Conservation (phyloP, 2,113 vertebrate species). For the Bothrops jararaca region DNA sequence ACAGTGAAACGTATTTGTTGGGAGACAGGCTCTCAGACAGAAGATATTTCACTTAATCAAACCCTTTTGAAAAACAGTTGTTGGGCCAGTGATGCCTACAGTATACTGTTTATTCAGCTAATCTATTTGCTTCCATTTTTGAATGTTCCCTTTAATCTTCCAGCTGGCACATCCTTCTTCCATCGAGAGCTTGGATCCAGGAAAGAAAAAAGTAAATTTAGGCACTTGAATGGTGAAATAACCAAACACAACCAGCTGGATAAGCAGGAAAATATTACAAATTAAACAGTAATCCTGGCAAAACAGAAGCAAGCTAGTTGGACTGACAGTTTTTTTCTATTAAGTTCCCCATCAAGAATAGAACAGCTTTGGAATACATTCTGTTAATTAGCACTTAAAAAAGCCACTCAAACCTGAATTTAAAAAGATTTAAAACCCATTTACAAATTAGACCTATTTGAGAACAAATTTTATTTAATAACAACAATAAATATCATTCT, state of each 20-base stretch:
- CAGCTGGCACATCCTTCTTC: conserved; percentile 28
- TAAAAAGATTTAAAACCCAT: conserved; percentile 27
- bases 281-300: conserved; percentile 18
- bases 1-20: background rate
- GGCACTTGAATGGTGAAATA: conserved; percentile 35
- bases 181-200: conserved; percentile 24
- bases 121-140: conserved; percentile 28
- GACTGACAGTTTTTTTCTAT: background rate
- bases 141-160: conserved; percentile 2
- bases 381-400: conserved; percentile 38
- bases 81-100: conserved; percentile 24
- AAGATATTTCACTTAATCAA: conserved; percentile 29
- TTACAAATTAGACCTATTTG: conserved; percentile 27
- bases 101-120: conserved; percentile 28
- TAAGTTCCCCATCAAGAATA: conserved; percentile 16
- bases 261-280: background rate
- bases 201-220: conserved; percentile 30
- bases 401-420: conserved; percentile 36
- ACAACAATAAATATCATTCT: background rate
- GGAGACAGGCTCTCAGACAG: background rate
- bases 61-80: conserved; percentile 7
- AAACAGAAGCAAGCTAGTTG: conserved; percentile 25
- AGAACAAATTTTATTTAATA: conserved; percentile 22
- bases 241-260: conserved; percentile 17
- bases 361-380: conserved; percentile 3